Evolutionary conservation across 2,113 vertebrate species (phyloP).

Genomic region (Chloropsis cyanopogon): DNA sequence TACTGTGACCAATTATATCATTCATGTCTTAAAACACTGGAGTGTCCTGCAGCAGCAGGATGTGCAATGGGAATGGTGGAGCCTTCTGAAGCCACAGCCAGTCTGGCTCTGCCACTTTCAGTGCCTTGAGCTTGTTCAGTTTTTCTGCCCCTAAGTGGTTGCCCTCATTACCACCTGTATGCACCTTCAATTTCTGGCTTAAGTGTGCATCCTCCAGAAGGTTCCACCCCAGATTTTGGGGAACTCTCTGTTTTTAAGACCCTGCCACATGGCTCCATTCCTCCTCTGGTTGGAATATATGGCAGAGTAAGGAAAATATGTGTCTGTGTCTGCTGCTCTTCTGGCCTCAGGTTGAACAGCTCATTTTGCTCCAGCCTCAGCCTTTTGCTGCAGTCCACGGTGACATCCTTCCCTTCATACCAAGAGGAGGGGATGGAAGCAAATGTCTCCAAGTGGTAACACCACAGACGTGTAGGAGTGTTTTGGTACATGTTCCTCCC

Average conservation of each 20-base stretch:
- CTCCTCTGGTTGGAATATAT: background rate
- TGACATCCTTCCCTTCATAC: background rate
- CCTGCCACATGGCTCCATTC: background rate
- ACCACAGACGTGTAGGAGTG: background rate
- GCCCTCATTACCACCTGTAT: background rate
- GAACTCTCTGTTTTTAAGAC: background rate
- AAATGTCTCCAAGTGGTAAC: background rate
- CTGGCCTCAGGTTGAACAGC: background rate
- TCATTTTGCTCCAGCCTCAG: background rate
- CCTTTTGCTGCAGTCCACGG: background rate
- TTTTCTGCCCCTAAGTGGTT: background rate
- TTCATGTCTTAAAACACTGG: background rate
- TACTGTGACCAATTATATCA: rapidly evolving
- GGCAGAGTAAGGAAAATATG: background rate
- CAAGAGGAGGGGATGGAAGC: background rate
- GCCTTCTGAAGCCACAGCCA: background rate
- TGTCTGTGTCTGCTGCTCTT: background rate
- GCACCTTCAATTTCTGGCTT: background rate
- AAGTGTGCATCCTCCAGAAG: background rate
- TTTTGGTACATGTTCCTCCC: rapidly evolving
- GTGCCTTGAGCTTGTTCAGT: background rate
- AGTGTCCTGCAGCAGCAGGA: background rate
- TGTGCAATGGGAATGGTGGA: rapidly evolving
- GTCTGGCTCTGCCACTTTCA: background rate
- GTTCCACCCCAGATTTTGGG: background rate